Base-by-base conservation (phyloP, 2,888 invertebrate genomes). In the Drosophila buzzatii region DNA sequence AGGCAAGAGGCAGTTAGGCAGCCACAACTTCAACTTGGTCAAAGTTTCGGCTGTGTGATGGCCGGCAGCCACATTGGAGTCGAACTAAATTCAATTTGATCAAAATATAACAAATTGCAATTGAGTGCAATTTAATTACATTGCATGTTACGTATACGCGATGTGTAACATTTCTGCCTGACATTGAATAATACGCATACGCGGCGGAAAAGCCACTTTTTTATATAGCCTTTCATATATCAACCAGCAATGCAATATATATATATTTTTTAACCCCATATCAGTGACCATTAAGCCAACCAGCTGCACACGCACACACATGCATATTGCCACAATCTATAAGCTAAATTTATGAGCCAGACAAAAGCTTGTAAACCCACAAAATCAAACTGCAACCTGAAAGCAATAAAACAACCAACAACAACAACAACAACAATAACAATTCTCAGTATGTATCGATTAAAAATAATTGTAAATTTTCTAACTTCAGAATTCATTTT, bases 401-500 rank as follows among this genome's bases (percentile, higher is more conserved):
- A 75, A 74, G 82, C 76, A 65, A 79, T 82, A 73, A 75, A 76
- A 16, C 66, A 66, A 41, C 62, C n/a, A n/a, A n/a, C 62, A 66
- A 20, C 70, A 77, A 18, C 39, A 68, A 51, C 3, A 33, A 39
- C 53, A 70, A 52, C 37, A 79, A 76, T 71, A 80, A 84, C 87
- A 80, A 89, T 81, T n/a, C n/a, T n/a, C n/a, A n/a, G n/a, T 80
- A 86, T 81, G 81, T 85, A 76, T 76, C 85, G 86, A 87, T 79
- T 76, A 75, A 85, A 82, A 87, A 85, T 88, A 89, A 87, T 89
- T 89, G 87, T 89, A 81, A 82, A 89, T 88, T 89, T 81, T 85
- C 83, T 77, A 89, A 87, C 88, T 83, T n/a, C n/a, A n/a, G 81
- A 89, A 89, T 85, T 85, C 88, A 76, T 85, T 89, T 79, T 81